These are phyloP conservation scores for Telmatochromis sp. DNA, from an alignment of 2,113 vertebrate genomes.

Conservation along the genomic window DNA sequence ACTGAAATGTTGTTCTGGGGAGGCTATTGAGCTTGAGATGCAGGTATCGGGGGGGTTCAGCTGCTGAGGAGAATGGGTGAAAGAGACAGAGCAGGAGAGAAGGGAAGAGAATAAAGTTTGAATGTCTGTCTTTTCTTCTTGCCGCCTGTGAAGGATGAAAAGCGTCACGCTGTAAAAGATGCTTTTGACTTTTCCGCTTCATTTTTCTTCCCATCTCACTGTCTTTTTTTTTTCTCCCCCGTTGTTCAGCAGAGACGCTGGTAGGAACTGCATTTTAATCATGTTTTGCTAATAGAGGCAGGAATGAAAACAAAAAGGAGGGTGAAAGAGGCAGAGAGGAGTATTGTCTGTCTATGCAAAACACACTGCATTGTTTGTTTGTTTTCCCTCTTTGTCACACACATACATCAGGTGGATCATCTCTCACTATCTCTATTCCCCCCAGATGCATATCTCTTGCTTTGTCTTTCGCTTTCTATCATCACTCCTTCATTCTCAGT, in stretches of 20 bases:
- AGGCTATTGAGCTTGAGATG: constrained; percentile 68
- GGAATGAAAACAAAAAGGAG: constrained; percentile 50
- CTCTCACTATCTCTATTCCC: constrained; percentile 39
- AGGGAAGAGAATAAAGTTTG: constrained; percentile 54
- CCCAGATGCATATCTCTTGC: constrained; percentile 23
- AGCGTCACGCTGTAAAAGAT: constrained; percentile 62
- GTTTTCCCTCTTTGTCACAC: constrained; percentile 43
- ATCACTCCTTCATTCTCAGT: constrained; percentile 5
- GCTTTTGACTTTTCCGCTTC: constrained; percentile 69
- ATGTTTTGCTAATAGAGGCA: constrained; percentile 69
- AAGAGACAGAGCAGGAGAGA: neutral
- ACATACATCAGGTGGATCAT: constrained; percentile 58
- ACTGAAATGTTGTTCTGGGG: constrained; percentile 68
- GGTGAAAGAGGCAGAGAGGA: constrained; percentile 52
- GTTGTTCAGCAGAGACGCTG: constrained; percentile 52
- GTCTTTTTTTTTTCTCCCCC: neutral
- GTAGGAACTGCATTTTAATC: constrained; percentile 74
- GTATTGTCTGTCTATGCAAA: constrained; percentile 65
- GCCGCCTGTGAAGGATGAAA: constrained; percentile 68
- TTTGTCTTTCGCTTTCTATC: constrained; percentile 38
- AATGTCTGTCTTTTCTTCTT: constrained; percentile 65
- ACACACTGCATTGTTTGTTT: constrained; percentile 60
- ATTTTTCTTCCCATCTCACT: constrained; percentile 43
- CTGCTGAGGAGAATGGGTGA: constrained; percentile 46
- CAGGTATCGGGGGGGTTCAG: constrained; percentile 48